phyloP scores from a whole-genome alignment of 2,113 vertebrate genomes.

The Peromyscus californicus region DNA sequence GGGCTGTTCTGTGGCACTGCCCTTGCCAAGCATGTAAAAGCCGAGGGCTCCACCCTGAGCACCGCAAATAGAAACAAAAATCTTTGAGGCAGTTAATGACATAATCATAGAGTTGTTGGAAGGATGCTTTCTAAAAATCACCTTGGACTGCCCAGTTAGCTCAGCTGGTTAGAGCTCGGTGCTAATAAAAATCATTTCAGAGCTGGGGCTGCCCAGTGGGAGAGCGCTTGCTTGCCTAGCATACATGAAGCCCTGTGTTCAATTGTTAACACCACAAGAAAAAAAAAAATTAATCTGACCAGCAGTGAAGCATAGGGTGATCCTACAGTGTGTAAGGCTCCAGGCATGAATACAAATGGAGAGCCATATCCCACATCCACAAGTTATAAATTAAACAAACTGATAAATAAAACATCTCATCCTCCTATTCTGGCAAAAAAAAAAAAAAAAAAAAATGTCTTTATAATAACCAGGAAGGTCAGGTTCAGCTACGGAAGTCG shows the following conservation, averaged over 20 bases:
- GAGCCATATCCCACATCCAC: background rate
- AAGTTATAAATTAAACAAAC: constrained; percentile 39
- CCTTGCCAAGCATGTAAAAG: background rate
- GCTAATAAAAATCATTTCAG: background rate
- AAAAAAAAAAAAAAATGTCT: background rate
- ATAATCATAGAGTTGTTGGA: constrained; percentile 38
- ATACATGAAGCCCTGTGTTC: background rate
- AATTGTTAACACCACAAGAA: background rate
- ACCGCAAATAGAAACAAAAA: background rate
- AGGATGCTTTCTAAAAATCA: background rate
- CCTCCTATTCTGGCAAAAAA: background rate
- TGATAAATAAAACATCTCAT: constrained; percentile 55
- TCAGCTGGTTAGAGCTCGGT: background rate
- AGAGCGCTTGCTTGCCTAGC: background rate
- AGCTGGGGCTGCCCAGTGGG: background rate
- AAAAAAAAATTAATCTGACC: background rate
- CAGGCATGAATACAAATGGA: background rate
- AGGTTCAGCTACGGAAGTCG: background rate
- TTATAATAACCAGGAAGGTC: background rate
- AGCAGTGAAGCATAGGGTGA: background rate
- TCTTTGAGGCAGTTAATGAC: background rate
- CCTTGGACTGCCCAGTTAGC: background rate
- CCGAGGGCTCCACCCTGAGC: background rate
- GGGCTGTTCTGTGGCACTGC: background rate
- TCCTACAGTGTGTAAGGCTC: background rate